These are phyloP conservation scores for Petaurus breviceps DNA, from an alignment of 2,113 vertebrate species.

Conservation along the genomic window DNA sequence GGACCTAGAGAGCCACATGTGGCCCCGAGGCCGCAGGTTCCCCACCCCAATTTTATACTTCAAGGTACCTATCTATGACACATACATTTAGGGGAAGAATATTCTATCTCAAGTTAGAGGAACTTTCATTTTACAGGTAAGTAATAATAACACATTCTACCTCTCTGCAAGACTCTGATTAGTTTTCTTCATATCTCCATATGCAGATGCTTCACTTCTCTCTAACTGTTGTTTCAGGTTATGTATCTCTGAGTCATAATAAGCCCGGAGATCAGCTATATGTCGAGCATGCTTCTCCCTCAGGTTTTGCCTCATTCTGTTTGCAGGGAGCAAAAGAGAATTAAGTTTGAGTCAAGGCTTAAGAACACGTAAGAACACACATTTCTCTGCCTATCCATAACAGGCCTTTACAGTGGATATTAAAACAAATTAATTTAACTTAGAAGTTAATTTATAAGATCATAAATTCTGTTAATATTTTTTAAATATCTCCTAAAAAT, in stretches of 20 bases:
- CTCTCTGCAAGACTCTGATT: constrained; percentile 90
- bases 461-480: not conserved
- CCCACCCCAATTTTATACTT: not conserved
- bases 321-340: constrained; percentile 28
- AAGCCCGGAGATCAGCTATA: constrained; percentile 92
- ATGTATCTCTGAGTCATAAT: constrained; percentile 95
- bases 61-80: not conserved
- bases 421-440: not conserved
- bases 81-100: not conserved
- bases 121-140: not conserved
- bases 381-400: not conserved
- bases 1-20: no score
- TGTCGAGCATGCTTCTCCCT: constrained; percentile 95
- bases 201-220: constrained; percentile 81
- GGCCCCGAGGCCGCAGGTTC: no score
- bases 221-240: constrained; percentile 90
- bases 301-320: constrained; percentile 93
- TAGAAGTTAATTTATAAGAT: not conserved
- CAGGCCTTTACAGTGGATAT: not conserved
- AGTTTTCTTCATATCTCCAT: constrained; percentile 88
- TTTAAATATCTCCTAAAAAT: not conserved
- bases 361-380: not conserved
- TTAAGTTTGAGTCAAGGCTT: not conserved
- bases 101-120: not conserved
- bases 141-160: constrained; percentile 76